phyloP scores from a whole-genome alignment of 1,140 invertebrate species.

The Drosophila sturtevanti region DNA sequence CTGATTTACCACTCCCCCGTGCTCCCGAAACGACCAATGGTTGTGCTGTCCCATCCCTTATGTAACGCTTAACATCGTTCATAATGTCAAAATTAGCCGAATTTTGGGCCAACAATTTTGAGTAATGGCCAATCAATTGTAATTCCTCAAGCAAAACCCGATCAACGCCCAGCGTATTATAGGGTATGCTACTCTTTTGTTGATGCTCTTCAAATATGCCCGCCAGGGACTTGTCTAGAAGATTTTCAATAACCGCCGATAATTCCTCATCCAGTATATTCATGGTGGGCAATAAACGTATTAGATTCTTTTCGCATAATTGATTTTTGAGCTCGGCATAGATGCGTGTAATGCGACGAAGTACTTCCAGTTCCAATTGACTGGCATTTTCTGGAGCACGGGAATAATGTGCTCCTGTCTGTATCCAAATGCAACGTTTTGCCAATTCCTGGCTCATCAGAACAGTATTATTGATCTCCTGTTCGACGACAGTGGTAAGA shows the following conservation, averaged over 20 bases:
- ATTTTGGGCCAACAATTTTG: conserved; percentile 78
- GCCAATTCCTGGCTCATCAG: conserved; percentile 89
- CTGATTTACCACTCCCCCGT: conserved; percentile 91
- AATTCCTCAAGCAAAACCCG: conserved; percentile 75
- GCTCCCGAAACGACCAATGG: conserved; percentile 90
- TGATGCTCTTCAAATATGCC: conserved; percentile 85
- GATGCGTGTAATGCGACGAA: conserved; percentile 87
- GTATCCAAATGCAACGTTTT: conserved; percentile 89
- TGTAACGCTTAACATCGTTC: conserved; percentile 88
- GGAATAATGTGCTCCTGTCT: conserved; percentile 84
- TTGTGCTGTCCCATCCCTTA: conserved; percentile 85
- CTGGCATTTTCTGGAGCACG: conserved; percentile 83
- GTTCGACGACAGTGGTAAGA: conserved; percentile 90
- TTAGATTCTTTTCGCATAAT: conserved; percentile 86
- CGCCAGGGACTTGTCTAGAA: conserved; percentile 83
- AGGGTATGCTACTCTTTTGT: conserved; percentile 77
- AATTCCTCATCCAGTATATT: conserved; percentile 86
- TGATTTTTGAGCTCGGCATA: conserved; percentile 88
- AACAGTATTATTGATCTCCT: conserved; percentile 91
- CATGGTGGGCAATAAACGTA: conserved; percentile 86
- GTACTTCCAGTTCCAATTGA: conserved; percentile 84
- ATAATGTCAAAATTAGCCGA: conserved; percentile 82
- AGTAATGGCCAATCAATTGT: conserved; percentile 88
- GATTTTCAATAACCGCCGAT: conserved; percentile 84
- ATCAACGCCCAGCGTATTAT: conserved; percentile 82